Evolutionary conservation across 2,113 vertebrate species (phyloP).

Genomic region (Pycnonotus jocosus): DNA sequence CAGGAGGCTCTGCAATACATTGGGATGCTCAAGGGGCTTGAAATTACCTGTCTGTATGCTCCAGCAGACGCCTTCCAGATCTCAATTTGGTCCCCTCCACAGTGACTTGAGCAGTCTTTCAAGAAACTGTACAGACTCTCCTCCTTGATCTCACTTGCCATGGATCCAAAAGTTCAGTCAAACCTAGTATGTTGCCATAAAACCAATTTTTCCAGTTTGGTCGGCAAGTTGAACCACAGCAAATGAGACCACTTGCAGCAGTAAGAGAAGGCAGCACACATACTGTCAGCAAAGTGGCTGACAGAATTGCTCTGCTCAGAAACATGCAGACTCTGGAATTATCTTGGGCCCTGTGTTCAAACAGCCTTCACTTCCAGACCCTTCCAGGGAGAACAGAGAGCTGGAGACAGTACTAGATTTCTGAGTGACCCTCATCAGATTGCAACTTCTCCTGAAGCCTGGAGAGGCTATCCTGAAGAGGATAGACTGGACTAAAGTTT

Average conservation of each 20-base stretch:
- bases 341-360: neutral
- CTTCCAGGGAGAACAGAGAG: neutral
- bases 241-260: neutral
- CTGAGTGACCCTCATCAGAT: neutral
- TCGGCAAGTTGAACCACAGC: neutral
- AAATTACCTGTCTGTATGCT: neutral
- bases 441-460: neutral
- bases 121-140: neutral
- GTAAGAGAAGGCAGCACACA: rapidly evolving
- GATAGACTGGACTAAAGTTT: neutral
- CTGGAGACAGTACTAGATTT: neutral
- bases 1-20: neutral
- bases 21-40: neutral
- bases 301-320: neutral
- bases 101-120: neutral
- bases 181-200: neutral
- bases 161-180: neutral
- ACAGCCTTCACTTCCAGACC: neutral
- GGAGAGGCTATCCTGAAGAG: neutral
- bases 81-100: neutral
- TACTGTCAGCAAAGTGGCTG: neutral
- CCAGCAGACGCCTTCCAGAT: neutral
- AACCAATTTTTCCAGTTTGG: neutral
- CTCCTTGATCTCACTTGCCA: neutral
- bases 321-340: neutral